Evolutionary conservation across 2,888 invertebrate species (phyloP).

Genomic region (Himalopsyche kuldschensis): DNA sequence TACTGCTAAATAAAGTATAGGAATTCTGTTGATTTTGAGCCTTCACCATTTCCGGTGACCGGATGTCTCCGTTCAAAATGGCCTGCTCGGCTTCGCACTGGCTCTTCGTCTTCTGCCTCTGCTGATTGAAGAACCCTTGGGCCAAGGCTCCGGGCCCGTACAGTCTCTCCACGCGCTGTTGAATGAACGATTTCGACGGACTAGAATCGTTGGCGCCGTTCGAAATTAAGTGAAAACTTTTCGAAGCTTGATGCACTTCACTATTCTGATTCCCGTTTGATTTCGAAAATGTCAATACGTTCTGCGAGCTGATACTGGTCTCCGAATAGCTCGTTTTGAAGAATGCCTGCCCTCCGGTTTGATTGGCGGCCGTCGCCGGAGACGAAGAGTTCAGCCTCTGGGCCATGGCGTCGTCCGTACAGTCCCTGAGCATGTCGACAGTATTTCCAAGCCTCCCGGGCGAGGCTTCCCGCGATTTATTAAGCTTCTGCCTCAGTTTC

Average conservation of each 20-base stretch:
- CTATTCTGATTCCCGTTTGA: conserved; percentile 24
- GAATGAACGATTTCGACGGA: conserved; percentile 76
- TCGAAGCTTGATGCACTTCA: conserved; percentile 43
- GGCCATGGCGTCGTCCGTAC: conserved; percentile 56
- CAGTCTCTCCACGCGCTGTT: conserved; percentile 83
- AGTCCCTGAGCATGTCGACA: conserved; percentile 53
- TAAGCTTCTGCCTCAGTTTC: conserved; percentile 72
- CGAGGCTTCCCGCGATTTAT: conserved; percentile 71
- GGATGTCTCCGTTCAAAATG: conserved; percentile 12
- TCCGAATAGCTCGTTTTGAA: conserved; percentile 59
- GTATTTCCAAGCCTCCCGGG: conserved; percentile 67
- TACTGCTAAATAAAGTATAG: neutral
- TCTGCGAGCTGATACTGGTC: conserved; percentile 51
- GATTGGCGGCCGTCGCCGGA: conserved; percentile 48
- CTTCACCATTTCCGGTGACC: conserved; percentile 17
- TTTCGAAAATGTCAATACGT: conserved; percentile 40
- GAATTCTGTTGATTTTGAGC: conserved; percentile 14
- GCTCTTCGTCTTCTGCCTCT: conserved; percentile 56
- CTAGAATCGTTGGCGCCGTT: conserved; percentile 46
- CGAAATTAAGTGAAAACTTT: conserved; percentile 47
- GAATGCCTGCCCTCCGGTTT: conserved; percentile 47
- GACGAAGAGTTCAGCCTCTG: conserved; percentile 52
- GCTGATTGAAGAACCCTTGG: conserved; percentile 78
- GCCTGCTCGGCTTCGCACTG: conserved; percentile 44
- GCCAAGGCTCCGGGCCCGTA: conserved; percentile 87